Percentiles rank a stretch among this genome's conserved stretches.
These are phyloP conservation scores for Lordiphosa fenestrarum DNA, from an alignment of 2,888 invertebrate species.

Conservation along the genomic window DNA sequence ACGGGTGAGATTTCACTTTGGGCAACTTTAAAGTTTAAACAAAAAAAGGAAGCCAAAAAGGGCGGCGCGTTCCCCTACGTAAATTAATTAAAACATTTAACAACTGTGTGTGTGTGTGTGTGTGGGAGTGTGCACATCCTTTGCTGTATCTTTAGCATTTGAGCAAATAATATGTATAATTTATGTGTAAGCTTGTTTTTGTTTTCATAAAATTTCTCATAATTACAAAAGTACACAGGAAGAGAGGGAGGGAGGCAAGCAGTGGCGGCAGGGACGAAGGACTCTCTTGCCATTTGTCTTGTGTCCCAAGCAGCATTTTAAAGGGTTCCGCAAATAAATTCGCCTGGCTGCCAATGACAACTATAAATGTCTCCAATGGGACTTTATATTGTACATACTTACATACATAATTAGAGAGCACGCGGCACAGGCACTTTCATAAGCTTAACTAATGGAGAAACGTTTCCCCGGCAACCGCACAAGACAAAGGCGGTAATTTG, in stretches of 20 bases:
- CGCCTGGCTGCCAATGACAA: constrained; percentile 32
- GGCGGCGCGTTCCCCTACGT: constrained; percentile 45
- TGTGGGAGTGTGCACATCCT: constrained; percentile 16
- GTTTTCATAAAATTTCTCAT: constrained; percentile 59
- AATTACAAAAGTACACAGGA: constrained; percentile 46
- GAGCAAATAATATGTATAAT: constrained; percentile 61
- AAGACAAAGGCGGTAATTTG: constrained; percentile 65
- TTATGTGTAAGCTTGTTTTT: constrained; percentile 49
- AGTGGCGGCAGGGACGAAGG: constrained; percentile 21
- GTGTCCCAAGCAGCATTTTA: constrained; percentile 39
- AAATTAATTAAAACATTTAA: constrained; percentile 69
- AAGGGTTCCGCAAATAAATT: constrained; percentile 17
- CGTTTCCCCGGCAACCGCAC: constrained; percentile 52
- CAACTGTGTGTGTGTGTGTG: constrained; percentile 27
- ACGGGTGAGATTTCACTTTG: constrained; percentile 9
- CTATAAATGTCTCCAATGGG: constrained; percentile 33
- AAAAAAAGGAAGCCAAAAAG: constrained; percentile 21
- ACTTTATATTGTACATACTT: too few relatives aligned
- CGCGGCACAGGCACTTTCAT: constrained; percentile 43
- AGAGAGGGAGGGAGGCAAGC: constrained; percentile 28
- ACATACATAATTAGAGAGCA: constrained; percentile 54
- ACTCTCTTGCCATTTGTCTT: constrained; percentile 54
- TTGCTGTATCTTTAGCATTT: constrained; percentile 33
- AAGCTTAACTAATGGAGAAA: constrained; percentile 55
- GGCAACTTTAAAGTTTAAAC: constrained; percentile 18